Base-by-base conservation (phyloP, 2,113 vertebrate species). In the Pelodiscus sinensis region DNA sequence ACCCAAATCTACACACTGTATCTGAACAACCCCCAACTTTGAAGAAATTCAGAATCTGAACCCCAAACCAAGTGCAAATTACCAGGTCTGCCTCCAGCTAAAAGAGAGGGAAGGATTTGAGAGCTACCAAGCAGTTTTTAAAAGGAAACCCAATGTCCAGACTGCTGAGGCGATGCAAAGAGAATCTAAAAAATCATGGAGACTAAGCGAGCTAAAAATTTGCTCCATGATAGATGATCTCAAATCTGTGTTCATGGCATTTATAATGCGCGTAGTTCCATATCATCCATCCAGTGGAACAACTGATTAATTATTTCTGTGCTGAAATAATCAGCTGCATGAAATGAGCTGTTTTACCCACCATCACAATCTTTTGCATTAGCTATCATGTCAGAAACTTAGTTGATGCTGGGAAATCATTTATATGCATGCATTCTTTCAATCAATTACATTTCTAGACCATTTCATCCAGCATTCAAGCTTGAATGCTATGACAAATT, bases 271-370 rank as follows among this genome's bases (percentile, higher is more conserved):
- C 25, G 44, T 81, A 79, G 14, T 65, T 91, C 86, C 85, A 95
- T 93, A 96, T 94, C 92, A 38, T 94, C 90, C 91, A 89, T 79
- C 31, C 12, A 56, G n/a, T 80, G 57, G 56, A 92, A 94, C 60
- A 93, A 92, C 0, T 51, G 79, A 81, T 84, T 65, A 25, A 85
- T 94, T 92, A 83, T 94, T 94, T 51, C 50, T 90, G 27, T 71
- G 9, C 21, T 92, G 80, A 92, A 92, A 93, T 78, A 85, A 92
- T 83, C 52, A 81, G 29, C 21, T 85, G 14, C 81, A 29, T 82
- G 52, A 92, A 79, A 88, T n/a, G 89, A 71, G 57, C 38, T 89
- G 79, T 19, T 62, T 93, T 87, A 82, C 7, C n/a, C 25, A 85
- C 24, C 5, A 77, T 86, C 86, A 52, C 38, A n/a, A 51, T 79